Evolutionary conservation across 1,140 invertebrate species (phyloP), one percentile per base, ranked within the genome.

Genomic region (Calliopsis andreniformis): DNA sequence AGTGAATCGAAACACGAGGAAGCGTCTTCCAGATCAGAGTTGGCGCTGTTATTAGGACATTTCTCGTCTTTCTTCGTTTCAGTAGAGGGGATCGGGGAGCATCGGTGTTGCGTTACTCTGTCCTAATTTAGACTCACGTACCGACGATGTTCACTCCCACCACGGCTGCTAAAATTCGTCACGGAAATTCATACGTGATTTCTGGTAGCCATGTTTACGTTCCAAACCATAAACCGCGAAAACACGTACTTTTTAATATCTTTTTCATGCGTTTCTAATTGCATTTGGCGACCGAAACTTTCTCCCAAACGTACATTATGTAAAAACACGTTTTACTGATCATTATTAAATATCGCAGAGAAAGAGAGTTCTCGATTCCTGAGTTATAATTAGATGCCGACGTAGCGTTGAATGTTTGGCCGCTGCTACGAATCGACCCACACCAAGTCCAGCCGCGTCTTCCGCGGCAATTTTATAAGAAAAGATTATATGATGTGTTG

Each of bases 71-170:
- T 53, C 32, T 43, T 42, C 30, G 66, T 67, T 82, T 66, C 39
- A 32, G 66, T 83, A 80, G 70, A 76, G 61, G 51, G 79, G 63
- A 67, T 75, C 51, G 14, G n/a, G n/a, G 82, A 85, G 82, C 86
- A 87, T 88, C 86, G 91, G 91, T 92, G 91, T 92, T 92, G 89
- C 90, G 89, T 92, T 92, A 92, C 91, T 85, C 89, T 91, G 90
- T 84, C 91, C 91, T 92, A 92, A 92, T 92, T 92, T 92, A 92
- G 91, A 87, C 89, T 88, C 89, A 86, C 85, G 78, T 89, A 85
- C 73, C 76, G 63, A 39, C 84, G 77, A 80, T 55, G 84, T 71
- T 49, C 47, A 78, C 80, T 80, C 86, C 82, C 83, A 85, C 83
- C 79, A 80, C 67, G 39, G 18, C n/a, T 51, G 35, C 49, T 55